These are phyloP conservation scores for Noctua janthe DNA, from an alignment of 2,888 invertebrate species.

Conservation along the genomic window DNA sequence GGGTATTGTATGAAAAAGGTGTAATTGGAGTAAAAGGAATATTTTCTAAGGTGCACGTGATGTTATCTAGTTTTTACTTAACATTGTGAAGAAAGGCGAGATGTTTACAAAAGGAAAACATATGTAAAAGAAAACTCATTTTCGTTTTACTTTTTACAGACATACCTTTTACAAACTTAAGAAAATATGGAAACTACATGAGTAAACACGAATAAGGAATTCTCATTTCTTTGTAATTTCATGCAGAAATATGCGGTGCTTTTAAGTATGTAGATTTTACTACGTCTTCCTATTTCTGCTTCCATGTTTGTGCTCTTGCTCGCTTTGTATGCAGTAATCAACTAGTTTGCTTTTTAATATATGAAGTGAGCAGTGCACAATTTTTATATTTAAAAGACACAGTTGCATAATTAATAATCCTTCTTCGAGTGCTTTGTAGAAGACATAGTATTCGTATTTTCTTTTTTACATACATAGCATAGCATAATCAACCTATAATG, in stretches of 20 bases:
- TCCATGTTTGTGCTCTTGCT: constrained; percentile 22
- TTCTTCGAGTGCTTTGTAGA: not conserved
- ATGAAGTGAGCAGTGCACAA: not conserved
- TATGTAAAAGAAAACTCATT: not conserved
- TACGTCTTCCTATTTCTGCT: not conserved
- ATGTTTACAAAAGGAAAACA: constrained; percentile 2
- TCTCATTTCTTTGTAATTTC: constrained; percentile 14
- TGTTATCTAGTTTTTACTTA: not conserved
- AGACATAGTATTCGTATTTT: not conserved
- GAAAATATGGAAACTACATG: constrained; percentile 2
- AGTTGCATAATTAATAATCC: not conserved
- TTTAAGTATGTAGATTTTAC: constrained; percentile 24
- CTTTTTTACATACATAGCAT: not conserved
- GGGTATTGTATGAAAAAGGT: not conserved
- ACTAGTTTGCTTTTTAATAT: not conserved
- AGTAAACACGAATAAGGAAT: constrained; percentile 9
- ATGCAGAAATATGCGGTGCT: constrained; percentile 19
- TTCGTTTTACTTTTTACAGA: constrained; percentile 2
- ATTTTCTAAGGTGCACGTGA: not conserved
- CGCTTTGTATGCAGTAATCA: constrained; percentile 22
- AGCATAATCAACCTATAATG: too few relatives aligned
- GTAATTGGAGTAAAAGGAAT: not conserved
- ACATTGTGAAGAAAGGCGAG: not conserved
- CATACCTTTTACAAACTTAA: not conserved
- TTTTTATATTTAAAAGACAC: not conserved